These are phyloP conservation scores for Fissipunctia ypsillon DNA, from an alignment of 2,888 invertebrate species.

Conservation along the genomic window DNA sequence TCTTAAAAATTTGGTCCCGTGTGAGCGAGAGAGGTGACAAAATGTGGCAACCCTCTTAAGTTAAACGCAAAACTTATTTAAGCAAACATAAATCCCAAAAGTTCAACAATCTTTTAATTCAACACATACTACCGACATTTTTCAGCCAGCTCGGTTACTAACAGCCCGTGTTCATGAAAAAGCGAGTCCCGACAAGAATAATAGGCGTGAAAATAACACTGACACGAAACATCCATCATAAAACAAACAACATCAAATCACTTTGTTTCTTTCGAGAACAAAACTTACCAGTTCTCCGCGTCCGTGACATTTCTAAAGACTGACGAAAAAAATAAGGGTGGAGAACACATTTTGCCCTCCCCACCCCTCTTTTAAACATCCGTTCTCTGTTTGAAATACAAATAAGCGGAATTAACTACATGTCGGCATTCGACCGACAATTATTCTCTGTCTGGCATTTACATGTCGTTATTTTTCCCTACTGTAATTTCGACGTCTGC, in stretches of 20 bases:
- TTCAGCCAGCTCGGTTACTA: slow-evolving; percentile 37
- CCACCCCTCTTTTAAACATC: slow-evolving; percentile 39
- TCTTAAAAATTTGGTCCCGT: too few relatives aligned
- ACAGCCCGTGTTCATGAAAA: slow-evolving; percentile 52
- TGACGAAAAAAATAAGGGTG: slow-evolving; percentile 44
- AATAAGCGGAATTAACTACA: slow-evolving; percentile 83
- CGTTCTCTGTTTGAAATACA: slow-evolving; percentile 73
- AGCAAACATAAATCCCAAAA: neutral
- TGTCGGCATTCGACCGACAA: slow-evolving; percentile 78
- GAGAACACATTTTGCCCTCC: slow-evolving; percentile 23
- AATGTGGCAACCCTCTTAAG: too few relatives aligned
- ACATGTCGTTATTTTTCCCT: slow-evolving; percentile 80
- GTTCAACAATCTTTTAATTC: slow-evolving; percentile 2
- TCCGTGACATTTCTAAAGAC: slow-evolving; percentile 51
- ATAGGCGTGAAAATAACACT: slow-evolving; percentile 57
- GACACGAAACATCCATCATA: slow-evolving; percentile 61
- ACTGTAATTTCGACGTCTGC: slow-evolving; percentile 81
- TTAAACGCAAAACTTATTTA: neutral
- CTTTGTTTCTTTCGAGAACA: slow-evolving; percentile 59
- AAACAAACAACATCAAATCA: slow-evolving; percentile 65
- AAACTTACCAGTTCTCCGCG: slow-evolving; percentile 57
- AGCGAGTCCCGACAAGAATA: slow-evolving; percentile 55
- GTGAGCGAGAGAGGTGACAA: too few relatives aligned
- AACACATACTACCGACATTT: slow-evolving; percentile 35
- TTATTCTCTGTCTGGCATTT: slow-evolving; percentile 82